These are phyloP conservation scores for Hyposoter didymator DNA, from an alignment of 2,888 invertebrate species.

Conservation along the genomic window DNA sequence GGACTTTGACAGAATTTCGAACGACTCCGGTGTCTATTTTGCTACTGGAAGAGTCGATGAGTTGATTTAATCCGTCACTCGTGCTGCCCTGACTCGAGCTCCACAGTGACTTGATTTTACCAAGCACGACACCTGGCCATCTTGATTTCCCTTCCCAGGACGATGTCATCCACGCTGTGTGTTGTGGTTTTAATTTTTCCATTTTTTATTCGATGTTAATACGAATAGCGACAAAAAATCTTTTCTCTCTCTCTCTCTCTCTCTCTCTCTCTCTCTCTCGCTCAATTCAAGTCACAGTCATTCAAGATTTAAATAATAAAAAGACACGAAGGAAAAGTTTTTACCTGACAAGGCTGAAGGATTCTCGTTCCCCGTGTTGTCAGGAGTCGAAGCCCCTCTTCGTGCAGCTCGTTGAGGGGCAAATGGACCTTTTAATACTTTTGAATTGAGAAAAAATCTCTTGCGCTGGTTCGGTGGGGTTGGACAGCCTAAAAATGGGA, in stretches of 20 bases:
- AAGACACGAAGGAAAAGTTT: slow-evolving; percentile 65
- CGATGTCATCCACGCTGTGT: slow-evolving; percentile 83
- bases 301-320: not conserved
- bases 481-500: slow-evolving; percentile 86
- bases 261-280: not conserved
- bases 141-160: slow-evolving; percentile 85
- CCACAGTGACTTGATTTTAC: slow-evolving; percentile 96
- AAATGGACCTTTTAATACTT: slow-evolving; percentile 92
- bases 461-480: slow-evolving; percentile 92
- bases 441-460: slow-evolving; percentile 93
- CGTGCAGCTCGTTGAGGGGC: slow-evolving; percentile 83
- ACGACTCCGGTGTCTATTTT: slow-evolving; percentile 87
- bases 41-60: slow-evolving; percentile 83
- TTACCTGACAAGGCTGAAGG: slow-evolving; percentile 91
- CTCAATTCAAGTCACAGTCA: not conserved
- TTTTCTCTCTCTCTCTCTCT: not conserved
- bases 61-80: slow-evolving; percentile 92
- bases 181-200: slow-evolving; percentile 68
- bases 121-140: slow-evolving; percentile 93
- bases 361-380: slow-evolving; percentile 85
- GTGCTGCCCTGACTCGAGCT: slow-evolving; percentile 90
- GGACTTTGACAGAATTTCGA: slow-evolving; percentile 51
- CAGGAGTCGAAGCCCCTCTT: slow-evolving; percentile 76
- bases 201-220: slow-evolving; percentile 30
- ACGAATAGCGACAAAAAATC: slow-evolving; percentile 38